Evolutionary conservation across 2,113 vertebrate species (phyloP).

Genomic region (Ellobius talpinus): DNA sequence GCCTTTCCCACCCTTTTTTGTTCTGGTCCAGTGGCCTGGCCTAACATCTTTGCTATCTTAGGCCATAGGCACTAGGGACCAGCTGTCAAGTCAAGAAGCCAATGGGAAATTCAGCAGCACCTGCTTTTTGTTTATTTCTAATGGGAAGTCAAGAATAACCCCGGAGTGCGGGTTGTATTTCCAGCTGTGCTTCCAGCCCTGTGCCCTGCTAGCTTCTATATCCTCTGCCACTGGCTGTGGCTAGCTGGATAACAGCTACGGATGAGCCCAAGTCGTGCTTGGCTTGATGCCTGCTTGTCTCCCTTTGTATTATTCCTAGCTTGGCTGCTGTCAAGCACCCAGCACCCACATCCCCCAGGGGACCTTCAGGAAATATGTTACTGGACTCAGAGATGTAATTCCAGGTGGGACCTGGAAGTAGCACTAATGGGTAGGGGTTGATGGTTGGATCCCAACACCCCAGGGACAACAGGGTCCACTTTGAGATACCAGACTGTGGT

Average conservation of each 20-base stretch:
- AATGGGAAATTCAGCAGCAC: slow-evolving; percentile 57
- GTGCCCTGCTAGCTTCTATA: slow-evolving; percentile 57
- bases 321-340: slow-evolving; percentile 42
- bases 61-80: slow-evolving; percentile 57
- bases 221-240: slow-evolving; percentile 21
- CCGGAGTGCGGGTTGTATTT: slow-evolving; percentile 58
- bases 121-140: slow-evolving; percentile 73
- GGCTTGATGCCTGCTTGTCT: slow-evolving; percentile 37
- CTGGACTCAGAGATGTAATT: neutral
- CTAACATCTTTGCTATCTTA: slow-evolving; percentile 75
- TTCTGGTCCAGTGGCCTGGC: slow-evolving; percentile 59
- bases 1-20: slow-evolving; percentile 75
- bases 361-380: neutral
- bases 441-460: neutral
- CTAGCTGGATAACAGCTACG: slow-evolving; percentile 43
- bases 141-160: slow-evolving; percentile 79
- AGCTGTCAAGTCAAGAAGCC: slow-evolving; percentile 19
- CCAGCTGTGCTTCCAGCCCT: slow-evolving; percentile 68
- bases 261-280: neutral
- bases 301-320: neutral
- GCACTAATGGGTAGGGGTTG: neutral
- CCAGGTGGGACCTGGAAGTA: neutral
- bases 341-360: neutral
- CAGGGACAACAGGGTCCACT: neutral
- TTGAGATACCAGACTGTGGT: neutral